Evolutionary conservation across 2,888 invertebrate species (phyloP), one percentile per base, ranked within the genome.

Genomic region (Tetragonisca angustula): DNA sequence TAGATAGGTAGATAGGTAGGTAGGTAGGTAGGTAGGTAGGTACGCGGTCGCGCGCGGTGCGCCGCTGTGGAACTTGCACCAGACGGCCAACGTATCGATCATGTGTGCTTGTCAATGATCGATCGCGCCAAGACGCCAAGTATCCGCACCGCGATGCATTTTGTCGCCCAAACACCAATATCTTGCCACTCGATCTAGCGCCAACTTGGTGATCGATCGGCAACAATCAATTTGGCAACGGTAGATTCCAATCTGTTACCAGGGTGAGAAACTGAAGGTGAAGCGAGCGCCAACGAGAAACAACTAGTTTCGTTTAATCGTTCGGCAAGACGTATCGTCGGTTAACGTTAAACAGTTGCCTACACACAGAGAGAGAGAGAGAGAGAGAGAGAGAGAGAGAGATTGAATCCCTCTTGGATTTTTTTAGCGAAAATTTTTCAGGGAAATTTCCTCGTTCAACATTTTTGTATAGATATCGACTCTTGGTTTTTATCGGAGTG

Each of bases 151-250:
- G 70, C 79, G 83, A 85, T 83, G 88, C 88, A 88, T 90, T 89
- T 89, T 88, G 90, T 90, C 88, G 81, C 76, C 79, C 78, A 79
- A 80, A 88, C 81, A 87, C 86, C 90, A 89, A 89, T 88, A 90
- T 90, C 90, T 85, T 81, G 90, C 83, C 85, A 83, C 86, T 90
- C 87, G 89, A 89, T 90, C 86, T 86, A 79, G 81, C 81, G 87
- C 81, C 85, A 89, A 89, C 85, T 89, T 89, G 76, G 82, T 89
- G 89, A 89, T 89, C 89, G 89, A 89, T 89, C 85, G 89, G 77
- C 36, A 71, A 90, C 90, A 85, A 89, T 89, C 88, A 86, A 89
- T 89, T 90, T 83, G 83, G 88, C 84, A 88, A 83, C 81, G 82
- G 88, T 80, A 68, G 87, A 75, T 88, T 85, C 87, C 89, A 86